These are phyloP conservation scores for Tyrannus savana DNA, from an alignment of 2,113 vertebrate genomes.

Conservation along the genomic window DNA sequence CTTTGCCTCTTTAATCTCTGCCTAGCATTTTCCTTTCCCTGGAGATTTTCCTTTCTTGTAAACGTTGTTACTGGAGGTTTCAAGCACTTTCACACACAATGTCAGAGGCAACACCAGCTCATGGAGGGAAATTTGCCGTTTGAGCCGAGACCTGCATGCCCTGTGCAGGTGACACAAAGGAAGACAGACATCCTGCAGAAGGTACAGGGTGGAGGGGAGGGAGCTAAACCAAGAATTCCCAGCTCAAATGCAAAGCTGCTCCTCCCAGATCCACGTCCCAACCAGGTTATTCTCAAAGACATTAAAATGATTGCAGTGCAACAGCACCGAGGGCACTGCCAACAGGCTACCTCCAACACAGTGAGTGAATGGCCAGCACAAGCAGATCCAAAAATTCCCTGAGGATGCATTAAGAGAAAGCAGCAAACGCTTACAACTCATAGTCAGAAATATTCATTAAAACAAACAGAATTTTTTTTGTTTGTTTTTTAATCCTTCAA, in stretches of 20 bases:
- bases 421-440: neutral
- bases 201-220: accelerated
- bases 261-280: neutral
- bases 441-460: neutral
- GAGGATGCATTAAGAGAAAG: neutral
- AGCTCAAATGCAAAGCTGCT: neutral
- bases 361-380: neutral
- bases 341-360: neutral
- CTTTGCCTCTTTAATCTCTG: neutral
- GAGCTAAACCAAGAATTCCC: neutral
- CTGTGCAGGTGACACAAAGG: neutral
- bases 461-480: neutral
- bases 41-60: neutral
- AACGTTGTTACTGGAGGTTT: neutral
- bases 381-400: neutral
- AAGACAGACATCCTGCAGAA: neutral
- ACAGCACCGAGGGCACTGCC: neutral
- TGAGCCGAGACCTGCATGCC: neutral
- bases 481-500: neutral
- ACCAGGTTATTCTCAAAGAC: neutral
- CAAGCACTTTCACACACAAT: neutral
- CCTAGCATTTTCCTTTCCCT: neutral
- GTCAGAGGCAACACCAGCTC: neutral
- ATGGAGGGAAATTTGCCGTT: neutral
- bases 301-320: neutral